Evolutionary conservation across 2,113 vertebrate genomes (phyloP).

Genomic region (Opisthocomus hoazin): DNA sequence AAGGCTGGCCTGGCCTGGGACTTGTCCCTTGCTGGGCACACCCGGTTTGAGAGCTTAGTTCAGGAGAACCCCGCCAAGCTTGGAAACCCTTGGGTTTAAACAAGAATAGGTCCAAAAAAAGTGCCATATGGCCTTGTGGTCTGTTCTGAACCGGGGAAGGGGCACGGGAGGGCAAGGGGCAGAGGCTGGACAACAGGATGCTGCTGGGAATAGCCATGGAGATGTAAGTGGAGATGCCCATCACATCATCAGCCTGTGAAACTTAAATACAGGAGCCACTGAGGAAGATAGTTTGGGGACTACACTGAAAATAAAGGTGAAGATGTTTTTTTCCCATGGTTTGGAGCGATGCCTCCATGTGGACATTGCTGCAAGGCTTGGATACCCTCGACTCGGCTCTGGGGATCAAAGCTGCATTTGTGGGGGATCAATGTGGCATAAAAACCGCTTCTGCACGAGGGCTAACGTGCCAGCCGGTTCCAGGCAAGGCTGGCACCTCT

Average conservation of each 20-base stretch:
- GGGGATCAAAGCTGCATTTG: not conserved
- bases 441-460: not conserved
- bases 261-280: not conserved
- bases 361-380: not conserved
- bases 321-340: not conserved
- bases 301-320: not conserved
- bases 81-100: not conserved
- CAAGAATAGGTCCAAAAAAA: not conserved
- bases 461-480: not conserved
- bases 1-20: not conserved
- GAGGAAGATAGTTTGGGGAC: not conserved
- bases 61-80: not conserved
- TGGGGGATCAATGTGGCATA: not conserved
- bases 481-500: not conserved
- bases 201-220: not conserved
- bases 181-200: not conserved
- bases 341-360: not conserved
- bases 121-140: rapidly evolving
- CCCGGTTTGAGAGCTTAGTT: not conserved
- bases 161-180: rapidly evolving
- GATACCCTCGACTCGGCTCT: not conserved
- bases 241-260: not conserved
- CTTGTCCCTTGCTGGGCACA: rapidly evolving
- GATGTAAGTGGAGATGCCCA: not conserved
- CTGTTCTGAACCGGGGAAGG: not conserved